Evolutionary conservation across 2,797 vertebrate species (phyloP).

Genomic region (Miichthys miiuy): DNA sequence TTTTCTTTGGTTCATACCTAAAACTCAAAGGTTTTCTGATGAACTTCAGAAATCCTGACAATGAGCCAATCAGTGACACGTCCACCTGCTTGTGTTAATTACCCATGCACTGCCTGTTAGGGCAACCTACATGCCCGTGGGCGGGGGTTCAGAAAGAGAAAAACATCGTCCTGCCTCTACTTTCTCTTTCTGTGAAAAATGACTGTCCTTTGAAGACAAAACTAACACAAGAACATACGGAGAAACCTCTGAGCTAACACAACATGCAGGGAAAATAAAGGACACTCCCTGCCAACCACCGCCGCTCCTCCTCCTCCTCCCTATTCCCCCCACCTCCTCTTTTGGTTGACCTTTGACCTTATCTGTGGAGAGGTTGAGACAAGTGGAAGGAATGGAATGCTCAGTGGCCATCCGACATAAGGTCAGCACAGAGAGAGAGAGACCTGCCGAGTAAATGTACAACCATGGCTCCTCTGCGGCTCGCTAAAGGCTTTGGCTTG

Average conservation of each 20-base stretch:
- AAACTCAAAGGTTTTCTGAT: not conserved
- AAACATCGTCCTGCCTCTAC: conserved; percentile 36
- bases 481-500: not conserved
- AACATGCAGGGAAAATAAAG: conserved; percentile 31
- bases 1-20: not conserved
- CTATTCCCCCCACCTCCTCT: conserved; percentile 16
- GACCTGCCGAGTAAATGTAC: conserved; percentile 46
- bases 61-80: conserved; percentile 26
- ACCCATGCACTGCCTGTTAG: conserved; percentile 46
- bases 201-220: conserved; percentile 28
- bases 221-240: not conserved
- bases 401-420: conserved; percentile 30
- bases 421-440: conserved; percentile 29
- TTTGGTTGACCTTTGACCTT: conserved; percentile 68
- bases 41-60: conserved; percentile 12
- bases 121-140: conserved; percentile 24
- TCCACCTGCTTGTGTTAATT: conserved; percentile 52
- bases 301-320: not conserved
- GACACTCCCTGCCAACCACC: conserved; percentile 28
- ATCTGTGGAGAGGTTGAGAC: conserved; percentile 55
- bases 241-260: conserved; percentile 18
- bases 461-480: conserved; percentile 22
- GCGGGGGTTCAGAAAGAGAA: conserved; percentile 44
- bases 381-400: conserved; percentile 69
- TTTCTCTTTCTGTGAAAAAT: conserved; percentile 6